phyloP scores from a whole-genome alignment of 2,113 vertebrate genomes.

The Sinocyclocheilus maitianheensis region DNA sequence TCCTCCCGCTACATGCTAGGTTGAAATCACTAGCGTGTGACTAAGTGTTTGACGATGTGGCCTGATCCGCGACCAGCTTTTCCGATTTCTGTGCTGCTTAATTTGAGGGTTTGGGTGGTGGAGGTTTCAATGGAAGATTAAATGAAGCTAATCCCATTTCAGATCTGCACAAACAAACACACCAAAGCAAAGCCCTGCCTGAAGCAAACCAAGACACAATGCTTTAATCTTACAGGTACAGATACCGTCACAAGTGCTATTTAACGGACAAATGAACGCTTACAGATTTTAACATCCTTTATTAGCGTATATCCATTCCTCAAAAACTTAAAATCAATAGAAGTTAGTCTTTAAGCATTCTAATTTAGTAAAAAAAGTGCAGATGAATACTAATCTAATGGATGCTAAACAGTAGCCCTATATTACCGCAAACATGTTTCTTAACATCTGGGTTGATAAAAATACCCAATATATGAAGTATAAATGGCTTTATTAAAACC shows the following conservation, averaged over 20 bases:
- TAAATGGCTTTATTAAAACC: neutral
- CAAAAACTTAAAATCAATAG: neutral
- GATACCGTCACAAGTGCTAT: neutral
- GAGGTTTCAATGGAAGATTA: neutral
- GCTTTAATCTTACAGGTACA: constrained; percentile 9
- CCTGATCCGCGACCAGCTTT: neutral
- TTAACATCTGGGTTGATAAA: neutral
- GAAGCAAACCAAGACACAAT: neutral
- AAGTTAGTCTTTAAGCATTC: neutral
- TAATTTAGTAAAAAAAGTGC: neutral
- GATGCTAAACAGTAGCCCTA: neutral
- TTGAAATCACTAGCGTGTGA: neutral
- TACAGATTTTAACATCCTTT: neutral
- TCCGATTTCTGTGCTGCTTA: neutral
- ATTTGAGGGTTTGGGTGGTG: neutral
- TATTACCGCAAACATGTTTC: neutral
- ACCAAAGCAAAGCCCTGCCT: neutral
- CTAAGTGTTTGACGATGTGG: constrained; percentile 21
- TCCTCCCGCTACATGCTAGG: neutral
- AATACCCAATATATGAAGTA: neutral
- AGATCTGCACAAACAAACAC: neutral
- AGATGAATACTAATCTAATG: neutral
- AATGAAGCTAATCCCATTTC: constrained; percentile 16
- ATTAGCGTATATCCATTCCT: neutral
- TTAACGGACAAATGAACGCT: neutral